Conservation (phyloP, 2,888 invertebrate genomes). For the Limenitis camilla region DNA sequence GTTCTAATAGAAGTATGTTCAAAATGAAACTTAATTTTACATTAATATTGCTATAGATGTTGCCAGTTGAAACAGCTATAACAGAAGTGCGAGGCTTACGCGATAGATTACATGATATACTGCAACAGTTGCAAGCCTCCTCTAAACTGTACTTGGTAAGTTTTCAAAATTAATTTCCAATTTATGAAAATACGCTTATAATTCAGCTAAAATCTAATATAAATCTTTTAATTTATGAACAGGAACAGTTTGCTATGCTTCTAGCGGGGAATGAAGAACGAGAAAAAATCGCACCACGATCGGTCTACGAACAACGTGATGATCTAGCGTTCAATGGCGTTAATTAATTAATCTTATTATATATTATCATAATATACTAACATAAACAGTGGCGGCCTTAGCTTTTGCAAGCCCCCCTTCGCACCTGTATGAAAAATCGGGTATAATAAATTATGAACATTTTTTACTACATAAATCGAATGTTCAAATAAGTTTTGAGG, state of each 20-base stretch:
- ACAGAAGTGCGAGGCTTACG: constrained; percentile 69
- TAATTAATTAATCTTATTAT: constrained; percentile 34
- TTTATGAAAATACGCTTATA: no score
- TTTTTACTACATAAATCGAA: no score
- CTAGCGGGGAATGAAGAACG: constrained; percentile 79
- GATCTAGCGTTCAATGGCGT: constrained; percentile 63
- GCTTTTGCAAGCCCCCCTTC: no score
- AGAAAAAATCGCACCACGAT: constrained; percentile 70
- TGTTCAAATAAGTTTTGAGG: no score
- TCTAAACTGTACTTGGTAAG: constrained; percentile 72
- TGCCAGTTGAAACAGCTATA: constrained; percentile 77
- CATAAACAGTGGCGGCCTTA: no score
- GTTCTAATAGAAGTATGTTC: background rate
- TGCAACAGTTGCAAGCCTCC: constrained; percentile 67
- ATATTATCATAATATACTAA: background rate
- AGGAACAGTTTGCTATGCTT: constrained; percentile 79
- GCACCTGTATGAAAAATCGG: no score
- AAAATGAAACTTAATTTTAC: background rate
- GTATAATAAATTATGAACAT: no score
- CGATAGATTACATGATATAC: constrained; percentile 52
- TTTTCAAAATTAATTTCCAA: background rate
- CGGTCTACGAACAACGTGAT: constrained; percentile 56
- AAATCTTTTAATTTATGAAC: no score
- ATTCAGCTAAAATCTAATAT: no score
- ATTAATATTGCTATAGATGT: constrained; percentile 48